A percentile compares a stretch with the other conserved stretches of the same genome.
phyloP scores from a whole-genome alignment of 2,888 invertebrate genomes.

The Platycheirus rosarum region DNA sequence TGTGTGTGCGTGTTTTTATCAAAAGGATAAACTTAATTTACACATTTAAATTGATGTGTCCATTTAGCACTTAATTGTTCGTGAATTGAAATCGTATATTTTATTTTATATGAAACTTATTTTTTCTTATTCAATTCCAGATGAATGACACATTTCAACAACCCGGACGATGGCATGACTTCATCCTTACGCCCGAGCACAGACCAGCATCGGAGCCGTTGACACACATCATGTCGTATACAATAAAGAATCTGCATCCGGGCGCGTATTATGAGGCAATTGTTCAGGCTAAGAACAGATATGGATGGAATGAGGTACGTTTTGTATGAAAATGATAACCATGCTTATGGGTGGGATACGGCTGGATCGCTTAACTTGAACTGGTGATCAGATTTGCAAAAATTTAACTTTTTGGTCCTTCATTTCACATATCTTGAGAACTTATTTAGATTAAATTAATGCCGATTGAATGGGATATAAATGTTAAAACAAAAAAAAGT shows the following conservation, averaged over 20 bases:
- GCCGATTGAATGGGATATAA: too few species aligned
- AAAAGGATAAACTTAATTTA: slow-evolving; percentile 21
- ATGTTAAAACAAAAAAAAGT: too few species aligned
- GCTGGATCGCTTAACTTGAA: too few species aligned
- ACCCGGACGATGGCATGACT: slow-evolving; percentile 88
- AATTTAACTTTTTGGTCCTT: too few species aligned
- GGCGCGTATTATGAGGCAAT: slow-evolving; percentile 89
- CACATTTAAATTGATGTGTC: slow-evolving; percentile 42
- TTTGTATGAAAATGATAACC: too few species aligned
- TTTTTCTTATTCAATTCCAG: slow-evolving; percentile 81
- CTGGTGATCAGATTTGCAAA: too few species aligned
- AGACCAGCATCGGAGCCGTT: slow-evolving; percentile 82
- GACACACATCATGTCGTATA: slow-evolving; percentile 86
- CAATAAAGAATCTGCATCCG: slow-evolving; percentile 86
- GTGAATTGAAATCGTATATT: slow-evolving; percentile 29
- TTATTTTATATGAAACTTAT: too few species aligned
- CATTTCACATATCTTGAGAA: too few species aligned
- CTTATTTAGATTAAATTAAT: too few species aligned
- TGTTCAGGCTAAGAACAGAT: slow-evolving; percentile 89
- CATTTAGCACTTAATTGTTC: slow-evolving; percentile 40
- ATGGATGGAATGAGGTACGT: slow-evolving; percentile 88
- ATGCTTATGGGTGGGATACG: too few species aligned
- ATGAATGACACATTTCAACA: slow-evolving; percentile 89
- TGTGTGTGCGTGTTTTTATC: neutral
- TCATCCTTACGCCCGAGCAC: slow-evolving; percentile 82